Conservation (phyloP, 2,113 vertebrate species). For the Callorhinus ursinus region DNA sequence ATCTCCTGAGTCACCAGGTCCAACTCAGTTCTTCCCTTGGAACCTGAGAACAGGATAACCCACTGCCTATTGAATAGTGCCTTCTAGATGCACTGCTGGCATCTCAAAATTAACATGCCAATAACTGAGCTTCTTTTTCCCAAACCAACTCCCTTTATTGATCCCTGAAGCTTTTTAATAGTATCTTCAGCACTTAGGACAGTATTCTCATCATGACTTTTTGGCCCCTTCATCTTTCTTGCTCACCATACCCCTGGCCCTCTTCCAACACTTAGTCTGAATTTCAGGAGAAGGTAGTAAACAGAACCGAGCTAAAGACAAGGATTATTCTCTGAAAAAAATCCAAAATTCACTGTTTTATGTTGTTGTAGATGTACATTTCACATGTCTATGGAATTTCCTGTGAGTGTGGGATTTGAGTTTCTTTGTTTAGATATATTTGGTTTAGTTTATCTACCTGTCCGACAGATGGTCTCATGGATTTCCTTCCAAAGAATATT, state of each 20-base stretch:
- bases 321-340: not conserved
- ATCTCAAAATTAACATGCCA: not conserved
- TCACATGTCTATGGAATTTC: not conserved
- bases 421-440: constrained; percentile 59
- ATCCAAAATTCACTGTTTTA: not conserved
- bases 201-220: not conserved
- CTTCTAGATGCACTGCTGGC: not conserved
- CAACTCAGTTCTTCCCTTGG: not conserved
- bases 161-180: not conserved
- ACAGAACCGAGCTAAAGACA: not conserved
- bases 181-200: not conserved
- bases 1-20: not conserved
- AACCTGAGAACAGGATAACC: not conserved
- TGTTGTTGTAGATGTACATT: constrained; percentile 21
- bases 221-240: not conserved
- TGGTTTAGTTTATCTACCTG: not conserved
- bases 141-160: not conserved
- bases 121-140: not conserved
- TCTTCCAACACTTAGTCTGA: not conserved
- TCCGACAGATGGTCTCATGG: not conserved
- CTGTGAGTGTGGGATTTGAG: not conserved
- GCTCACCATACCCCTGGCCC: not conserved
- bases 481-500: constrained; percentile 26
- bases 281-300: not conserved
- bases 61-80: not conserved